These are phyloP conservation scores for Eptatretus atami DNA, from an alignment of 2,797 vertebrate genomes.

Conservation along the genomic window DNA sequence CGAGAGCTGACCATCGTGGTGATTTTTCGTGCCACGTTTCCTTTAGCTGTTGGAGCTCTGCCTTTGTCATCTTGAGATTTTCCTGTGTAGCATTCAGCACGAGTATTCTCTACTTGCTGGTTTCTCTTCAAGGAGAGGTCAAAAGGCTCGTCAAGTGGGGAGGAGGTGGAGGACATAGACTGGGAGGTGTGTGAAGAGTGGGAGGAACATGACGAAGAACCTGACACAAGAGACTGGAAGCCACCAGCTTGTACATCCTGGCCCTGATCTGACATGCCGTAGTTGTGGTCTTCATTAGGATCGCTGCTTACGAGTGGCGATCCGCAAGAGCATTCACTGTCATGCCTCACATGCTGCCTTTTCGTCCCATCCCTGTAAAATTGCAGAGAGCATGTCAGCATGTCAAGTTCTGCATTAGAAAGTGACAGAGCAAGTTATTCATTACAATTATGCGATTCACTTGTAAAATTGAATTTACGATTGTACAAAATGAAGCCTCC, in stretches of 20 bases:
- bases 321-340: constrained; percentile 39
- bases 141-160: constrained; percentile 25
- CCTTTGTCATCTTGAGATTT: neutral
- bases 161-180: constrained; percentile 25
- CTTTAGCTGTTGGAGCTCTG: no score
- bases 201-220: constrained; percentile 27
- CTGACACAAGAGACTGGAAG: neutral
- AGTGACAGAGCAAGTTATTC: no score
- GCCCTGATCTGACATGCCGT: constrained; percentile 29
- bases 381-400: no score
- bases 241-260: neutral
- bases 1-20: no score
- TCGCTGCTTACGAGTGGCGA: constrained; percentile 44
- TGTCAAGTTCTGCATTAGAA: no score
- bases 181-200: constrained; percentile 29
- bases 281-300: constrained; percentile 76
- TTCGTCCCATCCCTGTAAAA: neutral
- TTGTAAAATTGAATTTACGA: no score
- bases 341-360: constrained; percentile 33
- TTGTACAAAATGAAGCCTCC: no score
- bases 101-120: no score
- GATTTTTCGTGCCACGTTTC: no score
- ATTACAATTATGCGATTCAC: no score
- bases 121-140: constrained; percentile 17
- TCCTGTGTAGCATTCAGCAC: neutral